phyloP scores from a whole-genome alignment of 2,797 vertebrate species.

The Sternarchorhynchus goeldii region DNA sequence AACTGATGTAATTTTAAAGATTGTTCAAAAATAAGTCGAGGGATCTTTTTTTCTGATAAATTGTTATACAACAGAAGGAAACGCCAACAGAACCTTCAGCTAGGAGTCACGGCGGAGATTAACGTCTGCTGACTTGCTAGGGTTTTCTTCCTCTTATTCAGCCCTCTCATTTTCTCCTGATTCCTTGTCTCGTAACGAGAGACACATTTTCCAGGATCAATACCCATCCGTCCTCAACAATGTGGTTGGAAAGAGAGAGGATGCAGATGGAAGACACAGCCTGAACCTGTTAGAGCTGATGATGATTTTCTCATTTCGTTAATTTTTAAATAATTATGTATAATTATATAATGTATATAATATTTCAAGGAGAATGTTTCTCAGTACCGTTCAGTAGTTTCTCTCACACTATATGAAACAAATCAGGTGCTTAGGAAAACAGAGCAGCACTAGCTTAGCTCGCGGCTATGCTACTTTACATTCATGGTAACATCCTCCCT shows the following conservation, averaged over 20 bases:
- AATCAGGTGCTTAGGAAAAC: neutral
- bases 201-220: slow-evolving; percentile 55
- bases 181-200: slow-evolving; percentile 48
- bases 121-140: slow-evolving; percentile 39
- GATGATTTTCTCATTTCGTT: slow-evolving; percentile 2
- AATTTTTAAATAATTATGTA: too few species aligned
- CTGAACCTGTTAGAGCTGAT: slow-evolving; percentile 45
- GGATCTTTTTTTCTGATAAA: slow-evolving; percentile 41
- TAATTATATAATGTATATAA: slow-evolving; percentile 27
- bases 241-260: slow-evolving; percentile 43
- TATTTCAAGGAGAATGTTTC: slow-evolving; percentile 17
- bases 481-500: neutral
- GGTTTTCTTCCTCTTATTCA: slow-evolving; percentile 9
- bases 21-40: slow-evolving; percentile 40
- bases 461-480: neutral
- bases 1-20: slow-evolving; percentile 45
- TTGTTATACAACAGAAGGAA: slow-evolving; percentile 9
- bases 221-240: slow-evolving; percentile 62
- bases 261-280: slow-evolving; percentile 31
- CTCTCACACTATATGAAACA: too few species aligned
- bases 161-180: slow-evolving; percentile 36
- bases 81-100: slow-evolving; percentile 25
- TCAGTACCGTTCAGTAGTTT: neutral
- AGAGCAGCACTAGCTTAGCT: neutral
- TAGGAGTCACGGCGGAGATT: slow-evolving; percentile 26